Evolutionary conservation across 2,888 invertebrate species (phyloP).

Genomic region (Agrochola circellaris): DNA sequence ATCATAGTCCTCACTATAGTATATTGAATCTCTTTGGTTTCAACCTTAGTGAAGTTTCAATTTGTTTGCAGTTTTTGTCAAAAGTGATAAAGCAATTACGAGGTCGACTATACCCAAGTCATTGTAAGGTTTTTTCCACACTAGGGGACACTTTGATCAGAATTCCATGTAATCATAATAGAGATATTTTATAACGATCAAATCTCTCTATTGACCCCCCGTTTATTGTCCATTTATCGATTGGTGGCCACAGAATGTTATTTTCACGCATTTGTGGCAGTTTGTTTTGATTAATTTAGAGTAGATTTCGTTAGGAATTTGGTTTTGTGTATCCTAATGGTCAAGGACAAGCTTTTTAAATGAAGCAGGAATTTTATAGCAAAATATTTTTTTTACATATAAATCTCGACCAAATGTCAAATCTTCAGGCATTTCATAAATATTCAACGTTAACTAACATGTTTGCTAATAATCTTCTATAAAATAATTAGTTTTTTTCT

Average conservation of each 20-base stretch:
- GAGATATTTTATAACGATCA: neutral
- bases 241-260: neutral
- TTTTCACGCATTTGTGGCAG: neutral
- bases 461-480: neutral
- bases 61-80: neutral
- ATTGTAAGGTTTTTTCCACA: neutral
- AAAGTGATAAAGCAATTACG: neutral
- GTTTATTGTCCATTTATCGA: neutral
- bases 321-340: neutral
- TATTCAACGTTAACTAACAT: neutral
- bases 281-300: neutral
- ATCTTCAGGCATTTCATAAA: constrained; percentile 17
- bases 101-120: neutral
- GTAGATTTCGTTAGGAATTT: neutral
- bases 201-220: too few species aligned
- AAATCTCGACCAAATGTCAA: constrained; percentile 12
- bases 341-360: neutral
- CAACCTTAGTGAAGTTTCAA: too few species aligned
- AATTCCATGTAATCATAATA: neutral
- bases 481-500: neutral
- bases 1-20: too few species aligned
- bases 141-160: neutral
- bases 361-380: neutral
- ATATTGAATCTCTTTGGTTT: too few species aligned
- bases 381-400: neutral